Evolutionary conservation across 2,888 invertebrate species (phyloP), one percentile per base, ranked within the genome.

Genomic region (Drosophila setosimentum): DNA sequence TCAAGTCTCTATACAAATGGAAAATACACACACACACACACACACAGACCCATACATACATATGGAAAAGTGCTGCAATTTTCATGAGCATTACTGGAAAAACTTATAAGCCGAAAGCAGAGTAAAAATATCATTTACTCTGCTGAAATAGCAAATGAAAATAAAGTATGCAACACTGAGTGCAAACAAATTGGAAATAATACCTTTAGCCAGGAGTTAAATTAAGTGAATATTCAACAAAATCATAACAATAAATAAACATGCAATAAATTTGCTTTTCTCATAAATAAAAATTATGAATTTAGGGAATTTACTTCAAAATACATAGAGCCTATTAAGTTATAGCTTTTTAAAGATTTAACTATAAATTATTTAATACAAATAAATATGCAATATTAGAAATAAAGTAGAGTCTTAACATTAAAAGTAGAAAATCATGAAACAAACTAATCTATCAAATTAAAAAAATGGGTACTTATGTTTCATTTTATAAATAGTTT

Each of bases 31-130:
- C 45, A 45, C n/a, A 21, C 21, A 21, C 6, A 21, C n/a, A 21
- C n/a, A 24, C 35, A 35, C 33, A n/a, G n/a, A 32, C 32, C 13
- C 10, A n/a, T 7, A 7, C 21, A 21, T 21, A 13, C 7, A 45
- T 8, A 6, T 18, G 18, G 49, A 30, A 54, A 63, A 58, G n/a
- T 55, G 49, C 32, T 10, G 8, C 57, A 66, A 51, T 66, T 24
- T 42, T n/a, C 42, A 51, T 54, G 21, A 27, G 29, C 37, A 21
- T 30, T 32, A 50, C 27, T 33, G 30, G 10, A 27, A 45, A 58
- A 48, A 33, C 16, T 29, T 40, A 37, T 42, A 42, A 68, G 49
- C 53, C 24, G 40, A 40, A 32, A 37, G 4, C 24, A 40, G 16
- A 45, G 16, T 16, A 16, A 8, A 45, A 45, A 45, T 45, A 24